A percentile compares a stretch with the other conserved stretches of the same genome.
These are phyloP conservation scores for Lycocorax pyrrhopterus DNA, from an alignment of 2,113 vertebrate genomes.

Conservation along the genomic window DNA sequence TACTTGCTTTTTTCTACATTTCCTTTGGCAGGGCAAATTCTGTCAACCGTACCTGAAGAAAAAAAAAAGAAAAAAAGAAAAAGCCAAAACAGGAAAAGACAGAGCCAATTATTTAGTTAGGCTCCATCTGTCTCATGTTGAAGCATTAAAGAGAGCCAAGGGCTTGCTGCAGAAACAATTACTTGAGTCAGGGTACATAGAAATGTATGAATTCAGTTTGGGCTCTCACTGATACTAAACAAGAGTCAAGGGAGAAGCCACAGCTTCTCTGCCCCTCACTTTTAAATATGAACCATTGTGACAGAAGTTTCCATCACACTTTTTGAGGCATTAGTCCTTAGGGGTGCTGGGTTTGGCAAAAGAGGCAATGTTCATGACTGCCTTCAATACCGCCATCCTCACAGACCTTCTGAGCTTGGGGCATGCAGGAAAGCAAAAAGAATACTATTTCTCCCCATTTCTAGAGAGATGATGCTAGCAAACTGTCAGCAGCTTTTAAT, in stretches of 20 bases:
- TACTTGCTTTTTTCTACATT: neutral
- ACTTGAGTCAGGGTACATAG: neutral
- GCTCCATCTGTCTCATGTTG: neutral
- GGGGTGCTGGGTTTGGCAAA: neutral
- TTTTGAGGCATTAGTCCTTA: neutral
- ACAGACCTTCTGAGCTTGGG: neutral
- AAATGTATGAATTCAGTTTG: neutral
- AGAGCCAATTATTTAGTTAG: neutral
- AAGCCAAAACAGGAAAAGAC: neutral
- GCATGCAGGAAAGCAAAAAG: neutral
- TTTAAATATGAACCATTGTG: neutral
- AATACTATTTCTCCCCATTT: neutral
- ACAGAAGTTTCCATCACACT: neutral
- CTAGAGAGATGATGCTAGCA: neutral
- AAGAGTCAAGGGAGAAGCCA: neutral
- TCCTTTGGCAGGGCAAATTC: neutral
- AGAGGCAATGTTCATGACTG: fast-evolving
- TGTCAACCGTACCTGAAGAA: neutral
- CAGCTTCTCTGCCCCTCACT: neutral
- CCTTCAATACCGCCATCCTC: fast-evolving
- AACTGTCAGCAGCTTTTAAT: neutral
- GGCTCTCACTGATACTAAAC: neutral
- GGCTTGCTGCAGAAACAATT: neutral
- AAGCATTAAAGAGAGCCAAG: neutral
- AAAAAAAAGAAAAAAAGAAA: neutral